These are phyloP conservation scores for Podarcis raffonei DNA, from an alignment of 2,113 vertebrate species.

Conservation along the genomic window DNA sequence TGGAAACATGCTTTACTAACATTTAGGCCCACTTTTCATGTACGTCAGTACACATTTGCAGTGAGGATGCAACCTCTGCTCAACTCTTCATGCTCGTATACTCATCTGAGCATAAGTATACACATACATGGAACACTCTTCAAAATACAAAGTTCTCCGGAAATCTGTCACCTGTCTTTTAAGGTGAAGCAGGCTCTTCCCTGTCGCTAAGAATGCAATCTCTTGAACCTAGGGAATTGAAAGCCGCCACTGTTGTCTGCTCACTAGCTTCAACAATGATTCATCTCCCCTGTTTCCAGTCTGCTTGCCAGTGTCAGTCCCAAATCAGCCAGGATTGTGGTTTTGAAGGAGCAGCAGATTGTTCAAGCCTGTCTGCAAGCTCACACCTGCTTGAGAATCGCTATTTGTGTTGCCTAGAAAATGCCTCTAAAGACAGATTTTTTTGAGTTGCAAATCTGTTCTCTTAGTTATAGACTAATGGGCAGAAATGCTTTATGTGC, in stretches of 20 bases:
- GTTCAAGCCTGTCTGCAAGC: not conserved
- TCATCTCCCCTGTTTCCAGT: not conserved
- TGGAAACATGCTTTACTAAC: not conserved
- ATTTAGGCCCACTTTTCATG: not conserved
- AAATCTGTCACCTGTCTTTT: not conserved
- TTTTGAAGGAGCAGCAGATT: not conserved
- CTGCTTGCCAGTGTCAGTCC: not conserved
- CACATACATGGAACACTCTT: not conserved
- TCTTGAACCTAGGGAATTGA: not conserved
- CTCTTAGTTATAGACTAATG: not conserved
- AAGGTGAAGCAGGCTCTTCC: not conserved
- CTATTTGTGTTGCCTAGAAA: not conserved
- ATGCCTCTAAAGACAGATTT: not conserved
- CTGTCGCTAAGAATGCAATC: not conserved
- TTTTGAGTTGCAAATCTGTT: not conserved
- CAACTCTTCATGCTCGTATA: too few relatives aligned
- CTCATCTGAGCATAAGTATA: not conserved
- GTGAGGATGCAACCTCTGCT: too few relatives aligned
- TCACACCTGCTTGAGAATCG: not conserved
- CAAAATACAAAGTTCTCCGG: not conserved
- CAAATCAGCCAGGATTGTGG: not conserved
- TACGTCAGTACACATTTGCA: not conserved
- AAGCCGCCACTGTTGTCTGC: not conserved
- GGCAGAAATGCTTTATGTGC: constrained; percentile 8
- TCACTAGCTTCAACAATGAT: not conserved